phyloP scores from a whole-genome alignment of 1,140 invertebrate genomes.

The Paracyclopina nana region DNA sequence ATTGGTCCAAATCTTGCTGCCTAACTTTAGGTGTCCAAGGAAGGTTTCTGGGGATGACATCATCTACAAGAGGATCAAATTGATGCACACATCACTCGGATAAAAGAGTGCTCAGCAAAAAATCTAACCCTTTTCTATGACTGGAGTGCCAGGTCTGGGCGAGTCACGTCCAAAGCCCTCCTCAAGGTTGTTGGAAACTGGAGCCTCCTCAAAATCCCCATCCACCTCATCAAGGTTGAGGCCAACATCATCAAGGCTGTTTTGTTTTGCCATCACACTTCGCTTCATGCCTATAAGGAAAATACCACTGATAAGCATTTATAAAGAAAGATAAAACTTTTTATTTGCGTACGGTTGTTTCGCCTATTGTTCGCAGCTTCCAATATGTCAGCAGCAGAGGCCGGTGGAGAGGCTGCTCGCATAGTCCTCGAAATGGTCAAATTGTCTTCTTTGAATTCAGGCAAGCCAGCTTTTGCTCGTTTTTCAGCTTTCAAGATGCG shows the following conservation, averaged over 20 bases:
- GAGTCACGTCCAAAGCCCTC: background rate
- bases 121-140: background rate
- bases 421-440: conserved; percentile 76
- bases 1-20: conserved; percentile 72
- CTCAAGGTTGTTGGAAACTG: background rate
- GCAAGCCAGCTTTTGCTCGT: conserved; percentile 16
- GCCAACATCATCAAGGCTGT: background rate
- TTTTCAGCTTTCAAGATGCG: conserved; percentile 41
- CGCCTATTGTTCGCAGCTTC: conserved; percentile 30
- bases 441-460: conserved; percentile 66
- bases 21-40: conserved; percentile 41
- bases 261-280: background rate
- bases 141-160: background rate
- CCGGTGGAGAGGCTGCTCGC: conserved; percentile 82
- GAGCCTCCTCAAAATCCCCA: background rate
- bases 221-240: background rate
- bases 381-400: conserved; percentile 70
- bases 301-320: background rate
- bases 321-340: conserved; percentile 15
- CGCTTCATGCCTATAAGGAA: background rate
- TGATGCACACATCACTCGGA: background rate
- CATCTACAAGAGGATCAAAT: background rate
- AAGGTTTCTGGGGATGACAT: background rate
- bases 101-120: conserved; percentile 5
- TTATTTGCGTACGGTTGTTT: background rate